These are phyloP conservation scores for Nothura maculosa DNA, from an alignment of 2,797 vertebrate genomes.

Conservation along the genomic window DNA sequence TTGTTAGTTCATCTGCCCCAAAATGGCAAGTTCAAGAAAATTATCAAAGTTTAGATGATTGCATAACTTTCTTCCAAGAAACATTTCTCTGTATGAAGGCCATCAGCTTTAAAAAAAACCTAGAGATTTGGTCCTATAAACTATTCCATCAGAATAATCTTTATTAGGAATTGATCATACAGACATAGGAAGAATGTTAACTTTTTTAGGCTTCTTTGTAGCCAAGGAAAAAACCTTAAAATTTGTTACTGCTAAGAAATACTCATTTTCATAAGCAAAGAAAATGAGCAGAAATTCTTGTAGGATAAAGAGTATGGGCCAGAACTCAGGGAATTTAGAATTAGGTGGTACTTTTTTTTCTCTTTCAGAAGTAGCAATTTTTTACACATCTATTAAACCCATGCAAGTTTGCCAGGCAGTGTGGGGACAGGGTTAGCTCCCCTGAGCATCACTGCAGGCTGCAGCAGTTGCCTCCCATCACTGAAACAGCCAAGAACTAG, in stretches of 20 bases:
- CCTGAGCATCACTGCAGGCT: not conserved
- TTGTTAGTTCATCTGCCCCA: rapidly evolving
- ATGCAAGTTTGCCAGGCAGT: not conserved
- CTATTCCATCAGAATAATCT: not conserved
- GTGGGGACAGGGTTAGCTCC: not conserved
- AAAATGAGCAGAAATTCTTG: not conserved
- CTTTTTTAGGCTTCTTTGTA: not conserved
- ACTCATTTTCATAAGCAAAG: not conserved
- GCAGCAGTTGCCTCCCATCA: not conserved
- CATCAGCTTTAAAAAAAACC: not conserved
- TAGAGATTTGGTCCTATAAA: rapidly evolving
- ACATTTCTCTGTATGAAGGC: not conserved
- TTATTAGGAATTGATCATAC: not conserved
- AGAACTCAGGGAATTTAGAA: not conserved
- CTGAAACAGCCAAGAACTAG: not conserved
- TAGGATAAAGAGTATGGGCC: not conserved
- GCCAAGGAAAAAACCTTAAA: not conserved
- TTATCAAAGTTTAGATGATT: not conserved
- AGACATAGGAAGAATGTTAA: not conserved
- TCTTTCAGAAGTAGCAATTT: not conserved
- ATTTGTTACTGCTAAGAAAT: not conserved
- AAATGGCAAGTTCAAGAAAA: not conserved
- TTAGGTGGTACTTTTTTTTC: rapidly evolving
- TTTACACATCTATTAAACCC: not conserved
- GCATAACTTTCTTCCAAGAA: not conserved